Evolutionary conservation across 2,888 invertebrate genomes (phyloP), one percentile per base, ranked within the genome.

Genomic region (Ophioninae sp.): DNA sequence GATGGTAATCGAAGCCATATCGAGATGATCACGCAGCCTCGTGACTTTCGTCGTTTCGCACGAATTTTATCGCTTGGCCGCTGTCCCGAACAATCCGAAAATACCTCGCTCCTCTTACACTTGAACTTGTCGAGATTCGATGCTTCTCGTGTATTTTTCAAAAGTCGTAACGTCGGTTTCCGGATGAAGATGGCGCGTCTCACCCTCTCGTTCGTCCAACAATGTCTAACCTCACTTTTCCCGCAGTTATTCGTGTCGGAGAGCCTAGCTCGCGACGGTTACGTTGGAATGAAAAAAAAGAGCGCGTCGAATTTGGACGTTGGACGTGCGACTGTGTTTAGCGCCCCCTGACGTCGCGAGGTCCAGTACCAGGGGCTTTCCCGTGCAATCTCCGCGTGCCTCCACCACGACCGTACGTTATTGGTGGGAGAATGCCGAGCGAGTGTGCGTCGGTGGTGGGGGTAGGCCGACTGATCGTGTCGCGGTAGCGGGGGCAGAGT

Each of bases 281-380:
- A 61, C 17, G 57, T 17, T 8, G 23, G 7, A n/a, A 13, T 23
- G 30, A 77, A 69, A 7, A n/a, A n/a, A 76, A 61, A 75, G 50
- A 62, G 7, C 64, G n/a, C 50, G 30, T 74, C 41, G 23, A 64
- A 50, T 75, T 56, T 41, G 10, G n/a, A n/a, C 61, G 44, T 30
- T 59, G 70, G 37, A 20, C 13, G 57, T 56, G 41, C 23, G 50
- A 39, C 39, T 41, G 37, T 44, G 39, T 70, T 6, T 50, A n/a
- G 56, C 61, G 39, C 41, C 17, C 44, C 64, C 69, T 83, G 83
- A 83, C 81, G 83, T 83, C 13, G 50, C 67, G 20, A 41, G 30
- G 37, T 23, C 21, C 23, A 72, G 41, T 30, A 77, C 70, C 39
- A 81, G 83, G 83, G 83, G 77, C 77, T 77, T 56, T 68, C 83